phyloP scores from a whole-genome alignment of 2,888 invertebrate genomes.

The Microchrysa polita region DNA sequence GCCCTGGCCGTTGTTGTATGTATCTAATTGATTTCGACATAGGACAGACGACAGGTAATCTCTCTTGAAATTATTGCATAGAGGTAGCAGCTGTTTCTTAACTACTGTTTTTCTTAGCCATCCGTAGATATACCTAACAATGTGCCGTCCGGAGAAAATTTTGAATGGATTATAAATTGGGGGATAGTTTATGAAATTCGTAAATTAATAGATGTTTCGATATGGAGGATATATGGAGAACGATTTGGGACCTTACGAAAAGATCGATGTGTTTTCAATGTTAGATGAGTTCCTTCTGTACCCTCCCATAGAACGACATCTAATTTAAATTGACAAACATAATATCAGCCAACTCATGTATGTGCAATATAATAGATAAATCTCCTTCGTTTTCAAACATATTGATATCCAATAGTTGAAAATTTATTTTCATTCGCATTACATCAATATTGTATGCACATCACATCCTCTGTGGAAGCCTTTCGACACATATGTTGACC shows the following conservation, averaged over 20 bases:
- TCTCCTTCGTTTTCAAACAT: too few relatives aligned
- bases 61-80: conserved; percentile 35
- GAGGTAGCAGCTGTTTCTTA: conserved; percentile 35
- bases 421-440: too few relatives aligned
- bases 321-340: too few relatives aligned
- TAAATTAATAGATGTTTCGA: conserved; percentile 1
- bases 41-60: conserved; percentile 34
- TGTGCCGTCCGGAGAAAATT: conserved; percentile 9
- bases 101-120: conserved; percentile 35
- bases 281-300: too few relatives aligned
- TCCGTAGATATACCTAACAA: neutral
- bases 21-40: conserved; percentile 37
- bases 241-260: too few relatives aligned
- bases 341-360: too few relatives aligned
- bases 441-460: neutral
- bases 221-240: too few relatives aligned
- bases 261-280: too few relatives aligned
- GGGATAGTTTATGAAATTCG: conserved; percentile 1
- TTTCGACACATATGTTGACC: conserved; percentile 19
- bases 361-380: too few relatives aligned
- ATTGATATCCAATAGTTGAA: too few relatives aligned
- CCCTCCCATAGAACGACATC: too few relatives aligned
- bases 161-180: conserved; percentile 29
- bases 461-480: conserved; percentile 3
- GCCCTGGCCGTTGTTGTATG: neutral